phyloP scores from a whole-genome alignment of 2,113 vertebrate species.

The Nesoenas mayeri region DNA sequence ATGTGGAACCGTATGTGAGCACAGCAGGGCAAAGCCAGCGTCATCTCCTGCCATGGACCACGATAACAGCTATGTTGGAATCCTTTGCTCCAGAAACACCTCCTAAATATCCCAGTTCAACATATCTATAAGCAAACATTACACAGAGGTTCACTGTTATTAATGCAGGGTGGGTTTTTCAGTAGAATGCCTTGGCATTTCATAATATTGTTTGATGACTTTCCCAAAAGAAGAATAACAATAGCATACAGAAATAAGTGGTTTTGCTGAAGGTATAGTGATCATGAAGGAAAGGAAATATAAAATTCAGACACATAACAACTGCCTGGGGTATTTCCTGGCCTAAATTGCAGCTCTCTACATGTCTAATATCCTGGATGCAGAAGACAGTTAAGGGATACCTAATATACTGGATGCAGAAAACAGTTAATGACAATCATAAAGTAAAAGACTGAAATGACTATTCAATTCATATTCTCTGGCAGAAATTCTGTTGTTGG shows the following conservation, averaged over 20 bases:
- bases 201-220: background rate
- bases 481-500: background rate
- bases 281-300: background rate
- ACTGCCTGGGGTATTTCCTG: background rate
- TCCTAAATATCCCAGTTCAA: background rate
- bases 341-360: background rate
- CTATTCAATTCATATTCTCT: background rate
- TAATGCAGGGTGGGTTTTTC: background rate
- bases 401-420: background rate
- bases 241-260: background rate
- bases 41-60: background rate
- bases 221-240: background rate
- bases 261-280: background rate
- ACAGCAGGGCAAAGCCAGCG: background rate
- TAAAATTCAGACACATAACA: background rate
- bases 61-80: background rate
- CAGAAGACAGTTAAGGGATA: background rate
- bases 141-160: background rate
- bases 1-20: background rate
- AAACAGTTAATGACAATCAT: background rate
- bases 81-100: background rate
- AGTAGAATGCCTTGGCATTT: background rate
- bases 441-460: conserved; percentile 15
- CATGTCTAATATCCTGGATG: background rate
- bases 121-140: background rate